Conservation (phyloP, 2,888 invertebrate genomes). For the Altica lythri region DNA sequence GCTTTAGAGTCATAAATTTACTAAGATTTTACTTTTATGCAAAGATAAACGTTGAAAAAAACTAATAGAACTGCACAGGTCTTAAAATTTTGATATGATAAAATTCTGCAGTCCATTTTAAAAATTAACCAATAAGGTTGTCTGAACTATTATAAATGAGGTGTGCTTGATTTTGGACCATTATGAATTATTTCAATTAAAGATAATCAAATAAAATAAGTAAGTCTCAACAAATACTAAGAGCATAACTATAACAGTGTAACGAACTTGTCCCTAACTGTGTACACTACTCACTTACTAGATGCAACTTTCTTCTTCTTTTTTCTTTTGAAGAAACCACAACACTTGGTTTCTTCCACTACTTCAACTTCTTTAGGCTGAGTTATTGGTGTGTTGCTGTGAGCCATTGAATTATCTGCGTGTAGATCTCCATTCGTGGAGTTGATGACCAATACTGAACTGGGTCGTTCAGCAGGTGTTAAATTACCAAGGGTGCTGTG, state of each 20-base stretch:
- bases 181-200: too few relatives aligned
- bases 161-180: too few relatives aligned
- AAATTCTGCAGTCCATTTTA: too few relatives aligned
- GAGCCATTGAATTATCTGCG: conserved; percentile 25
- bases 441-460: conserved; percentile 22
- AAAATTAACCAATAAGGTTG: too few relatives aligned
- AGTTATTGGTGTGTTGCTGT: conserved; percentile 27
- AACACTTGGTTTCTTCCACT: conserved; percentile 28
- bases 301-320: conserved; percentile 26
- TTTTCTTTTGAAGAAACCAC: conserved; percentile 29
- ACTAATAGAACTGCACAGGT: too few relatives aligned
- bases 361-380: conserved; percentile 24
- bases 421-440: conserved; percentile 23
- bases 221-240: conserved; percentile 10
- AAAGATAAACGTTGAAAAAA: too few relatives aligned
- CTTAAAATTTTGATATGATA: too few relatives aligned
- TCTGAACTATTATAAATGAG: too few relatives aligned
- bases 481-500: conserved; percentile 15
- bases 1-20: too few relatives aligned
- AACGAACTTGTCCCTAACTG: conserved; percentile 15
- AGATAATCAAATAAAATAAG: not conserved
- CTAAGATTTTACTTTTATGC: too few relatives aligned
- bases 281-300: conserved; percentile 20
- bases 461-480: conserved; percentile 19
- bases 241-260: conserved; percentile 8